phyloP scores from a whole-genome alignment of 2,797 vertebrate genomes.

The Tympanoctomys barrerae region DNA sequence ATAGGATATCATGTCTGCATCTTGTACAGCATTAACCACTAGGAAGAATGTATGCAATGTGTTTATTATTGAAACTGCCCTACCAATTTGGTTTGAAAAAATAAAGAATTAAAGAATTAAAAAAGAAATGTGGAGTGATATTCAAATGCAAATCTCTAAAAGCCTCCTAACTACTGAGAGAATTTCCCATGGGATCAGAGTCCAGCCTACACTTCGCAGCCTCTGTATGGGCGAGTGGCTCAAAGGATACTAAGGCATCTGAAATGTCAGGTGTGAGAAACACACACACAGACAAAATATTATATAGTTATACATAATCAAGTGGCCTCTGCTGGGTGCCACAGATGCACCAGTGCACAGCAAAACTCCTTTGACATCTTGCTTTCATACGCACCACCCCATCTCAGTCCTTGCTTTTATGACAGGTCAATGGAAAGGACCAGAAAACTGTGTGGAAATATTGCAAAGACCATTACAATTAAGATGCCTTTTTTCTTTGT shows the following conservation, averaged over 20 bases:
- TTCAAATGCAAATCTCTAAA: conserved; percentile 55
- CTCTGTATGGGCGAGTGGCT: neutral
- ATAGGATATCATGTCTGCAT: too few relatives aligned
- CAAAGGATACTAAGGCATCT: neutral
- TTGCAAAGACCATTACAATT: neutral
- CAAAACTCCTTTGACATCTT: neutral
- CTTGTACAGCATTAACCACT: too few relatives aligned
- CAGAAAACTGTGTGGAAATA: neutral
- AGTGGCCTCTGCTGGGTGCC: neutral
- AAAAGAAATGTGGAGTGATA: neutral
- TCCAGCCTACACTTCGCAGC: neutral
- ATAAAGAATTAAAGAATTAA: too few relatives aligned
- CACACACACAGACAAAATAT: neutral
- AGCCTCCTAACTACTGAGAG: conserved; percentile 14
- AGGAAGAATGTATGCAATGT: too few relatives aligned
- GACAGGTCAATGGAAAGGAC: conserved; percentile 4
- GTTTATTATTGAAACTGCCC: too few relatives aligned
- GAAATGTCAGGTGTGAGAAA: conserved; percentile 2
- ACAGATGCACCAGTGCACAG: neutral
- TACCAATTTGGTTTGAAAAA: too few relatives aligned
- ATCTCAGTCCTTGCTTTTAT: neutral
- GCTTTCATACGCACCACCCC: neutral
- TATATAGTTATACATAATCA: conserved; percentile 30
- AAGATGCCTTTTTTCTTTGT: conserved; percentile 19
- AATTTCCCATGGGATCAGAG: conserved; percentile 7